A percentile compares a stretch with the other conserved stretches of the same genome.
Evolutionary conservation across 2,113 vertebrate species (phyloP).

Genomic region (Macroglossus sobrinus): DNA sequence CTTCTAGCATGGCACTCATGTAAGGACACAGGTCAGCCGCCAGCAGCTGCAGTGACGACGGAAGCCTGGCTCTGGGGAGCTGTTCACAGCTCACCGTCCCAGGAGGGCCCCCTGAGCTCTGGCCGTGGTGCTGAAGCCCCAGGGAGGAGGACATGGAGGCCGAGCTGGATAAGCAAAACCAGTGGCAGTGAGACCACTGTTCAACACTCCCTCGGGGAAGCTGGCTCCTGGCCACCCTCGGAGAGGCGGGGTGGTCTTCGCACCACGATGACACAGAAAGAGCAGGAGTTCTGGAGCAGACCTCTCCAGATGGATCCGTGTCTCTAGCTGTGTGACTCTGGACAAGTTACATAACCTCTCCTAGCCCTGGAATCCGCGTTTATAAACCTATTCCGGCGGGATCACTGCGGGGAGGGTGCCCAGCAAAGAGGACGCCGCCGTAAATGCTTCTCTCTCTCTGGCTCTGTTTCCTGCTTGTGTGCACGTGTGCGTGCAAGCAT

Average conservation of each 20-base stretch:
- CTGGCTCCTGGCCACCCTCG: not conserved
- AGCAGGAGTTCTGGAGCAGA: not conserved
- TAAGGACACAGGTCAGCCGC: not conserved
- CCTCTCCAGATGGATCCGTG: not conserved
- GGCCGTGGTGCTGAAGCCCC: slow-evolving; percentile 72
- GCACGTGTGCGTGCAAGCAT: rapidly evolving
- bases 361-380: not conserved
- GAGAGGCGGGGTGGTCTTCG: not conserved
- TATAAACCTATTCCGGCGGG: not conserved
- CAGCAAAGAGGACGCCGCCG: not conserved
- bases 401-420: not conserved
- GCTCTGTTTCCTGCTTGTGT: not conserved
- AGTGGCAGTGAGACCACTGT: not conserved
- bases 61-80: not conserved
- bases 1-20: not conserved
- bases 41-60: not conserved
- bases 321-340: not conserved
- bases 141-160: not conserved
- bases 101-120: not conserved
- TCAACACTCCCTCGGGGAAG: not conserved
- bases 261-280: not conserved
- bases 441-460: not conserved
- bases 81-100: not conserved
- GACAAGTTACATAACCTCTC: not conserved
- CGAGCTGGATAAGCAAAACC: not conserved